These are phyloP conservation scores for Cyrtodaria siliqua DNA, from an alignment of 2,888 invertebrate species.

Conservation along the genomic window DNA sequence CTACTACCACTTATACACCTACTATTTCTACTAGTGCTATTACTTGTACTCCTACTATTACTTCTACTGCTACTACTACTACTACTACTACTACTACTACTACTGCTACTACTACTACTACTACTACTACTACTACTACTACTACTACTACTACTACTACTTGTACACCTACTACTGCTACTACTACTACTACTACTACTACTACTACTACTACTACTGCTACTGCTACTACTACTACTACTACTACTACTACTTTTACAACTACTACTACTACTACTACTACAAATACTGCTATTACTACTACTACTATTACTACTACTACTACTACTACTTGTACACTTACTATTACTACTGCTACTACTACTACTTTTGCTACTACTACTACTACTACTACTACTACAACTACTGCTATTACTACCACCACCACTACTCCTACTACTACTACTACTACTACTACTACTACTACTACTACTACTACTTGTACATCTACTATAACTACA, in stretches of 20 bases:
- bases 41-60: too few species aligned
- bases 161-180: conserved; percentile 12
- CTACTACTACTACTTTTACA: too few species aligned
- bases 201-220: conserved; percentile 4
- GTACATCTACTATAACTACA: not conserved
- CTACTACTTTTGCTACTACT: conserved; percentile 9
- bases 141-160: conserved; percentile 8
- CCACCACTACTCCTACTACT: not conserved
- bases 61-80: too few species aligned
- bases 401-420: not conserved
- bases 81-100: not conserved
- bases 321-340: conserved; percentile 6
- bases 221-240: conserved; percentile 7
- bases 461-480: conserved; percentile 7
- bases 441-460: conserved; percentile 4
- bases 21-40: too few species aligned
- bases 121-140: not conserved
- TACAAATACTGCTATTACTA: too few species aligned
- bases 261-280: too few species aligned
- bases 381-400: conserved; percentile 1
- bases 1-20: too few species aligned
- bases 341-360: conserved; percentile 7
- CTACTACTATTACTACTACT: too few species aligned
- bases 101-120: not conserved
- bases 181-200: conserved; percentile 11